Base-by-base conservation (phyloP, 2,888 invertebrate species). In the Clistopyga incitator region DNA sequence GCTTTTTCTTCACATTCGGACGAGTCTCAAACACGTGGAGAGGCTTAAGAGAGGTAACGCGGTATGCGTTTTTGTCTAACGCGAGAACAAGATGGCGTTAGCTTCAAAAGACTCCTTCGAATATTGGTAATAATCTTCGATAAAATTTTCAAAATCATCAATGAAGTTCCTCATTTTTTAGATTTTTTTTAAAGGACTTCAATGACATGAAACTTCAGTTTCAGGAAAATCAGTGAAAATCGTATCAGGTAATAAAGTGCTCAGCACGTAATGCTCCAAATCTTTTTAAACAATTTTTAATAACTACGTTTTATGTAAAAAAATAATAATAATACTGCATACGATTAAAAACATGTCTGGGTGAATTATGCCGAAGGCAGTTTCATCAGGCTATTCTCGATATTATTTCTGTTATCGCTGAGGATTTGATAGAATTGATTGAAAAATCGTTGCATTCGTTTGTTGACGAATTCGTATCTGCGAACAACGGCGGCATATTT, bases 381-480 rank as follows among this genome's bases (percentile, higher is more conserved):
- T 52, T 34, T 78, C 3, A 67, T 67, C 11, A 81, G 52, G 50
- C 83, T 80, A 42, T 23, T 42, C 3, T 47, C 0, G 8, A 89
- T 29, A n/a, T 88, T 75, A 6, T 67, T 86, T 79, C 88, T 87
- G 8, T 91, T 88, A 13, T 88, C 77, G 3, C 86, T 85, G 38
- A 90, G 52, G n/a, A 88, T 84, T 38, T 88, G 61, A 68, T 85
- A 88, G 38, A 92, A 87, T 71, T 88, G 65, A 6, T 56, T 59
- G 45, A 92, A 92, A 75, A 91, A 90, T 34, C 77, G 13, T 78
- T 87, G 87, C 0, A 89, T 89, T 18, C 85, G 76, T 74, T 89
- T 81, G 72, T 91, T 83, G 15, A 90, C 20, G 34, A 87, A 88
- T 15, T 50, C 23, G 50, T 88, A 86, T 54, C 86, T 89, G 75